Base-by-base conservation (phyloP, 2,888 invertebrate genomes). In the Pteria penguin region DNA sequence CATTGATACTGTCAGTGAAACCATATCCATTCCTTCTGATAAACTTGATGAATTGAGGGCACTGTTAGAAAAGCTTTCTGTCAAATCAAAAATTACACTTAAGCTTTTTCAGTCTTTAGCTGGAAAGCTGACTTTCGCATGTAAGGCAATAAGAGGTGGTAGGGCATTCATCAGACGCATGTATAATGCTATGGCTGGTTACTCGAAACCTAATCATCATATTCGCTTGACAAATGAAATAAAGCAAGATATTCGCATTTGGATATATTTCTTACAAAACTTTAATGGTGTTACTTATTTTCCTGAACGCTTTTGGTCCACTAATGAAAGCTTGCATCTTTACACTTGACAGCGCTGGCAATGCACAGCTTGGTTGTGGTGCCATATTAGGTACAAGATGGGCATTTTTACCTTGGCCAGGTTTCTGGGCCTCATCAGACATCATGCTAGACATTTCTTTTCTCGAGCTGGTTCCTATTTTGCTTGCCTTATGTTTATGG, bases 161-260 rank as follows among this genome's bases (percentile, higher is more conserved):
- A 24, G 74, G 14, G 71, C 72, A n/a, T 75, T 78, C 52, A 54
- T 75, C n/a, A 27, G 75, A 18, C 65, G 75, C 4, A 52, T 78
- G 24, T 75, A 75, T 62, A 70, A 75, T 61, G 36, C 57, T 11
- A 72, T 69, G 8, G 55, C 71, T 32, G 63, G 76, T 36, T 26
- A 70, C 24, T 63, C 71, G 1, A 76, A 73, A 60, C 68, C 74
- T 3, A 29, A 55, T 55, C 74, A 74, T n/a, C 74, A 74, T 36
- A 18, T 69, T 22, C 52, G 71, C 14, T 45, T 45, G 18, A 45
- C 45, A 8, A 8, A 45, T 18, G 18, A 45, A 45, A 45, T 45
- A 45, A 45, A 45, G 18, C 45, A 45, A 45, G 45, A 45, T 18
- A 45, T 45, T 45, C 18, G 8, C 11, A 45, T 45, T 45, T 45